Evolutionary conservation across 2,888 invertebrate species (phyloP), one percentile per base, ranked within the genome.

Genomic region (Stenodera caucasica): DNA sequence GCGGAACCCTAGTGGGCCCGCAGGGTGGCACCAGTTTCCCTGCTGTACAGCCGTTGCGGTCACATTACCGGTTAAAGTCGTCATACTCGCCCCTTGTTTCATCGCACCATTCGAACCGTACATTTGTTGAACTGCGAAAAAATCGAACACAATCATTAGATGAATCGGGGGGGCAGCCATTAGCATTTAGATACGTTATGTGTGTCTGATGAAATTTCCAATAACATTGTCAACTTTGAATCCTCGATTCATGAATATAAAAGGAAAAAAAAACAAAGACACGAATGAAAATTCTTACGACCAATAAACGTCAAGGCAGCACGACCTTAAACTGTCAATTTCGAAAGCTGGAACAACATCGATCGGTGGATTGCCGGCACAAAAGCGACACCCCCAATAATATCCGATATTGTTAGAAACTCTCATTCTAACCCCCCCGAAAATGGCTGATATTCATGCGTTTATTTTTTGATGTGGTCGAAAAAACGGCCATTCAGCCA

Each of bases 11-110:
- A 78, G 80, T 78, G 82, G 85, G 90, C 91, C 92, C 92, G 90
- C 93, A 93, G 93, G 94, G 93, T 88, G 92, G 90, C 87, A 88
- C 92, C 90, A 92, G 93, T 94, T 94, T 94, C 92, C 93, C 93
- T 70, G 67, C 92, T 91, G 90, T 83, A 86, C 86, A 71, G 81
- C 80, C 67, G 79, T 80, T 69, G 81, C 67, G 40, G 63, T 73
- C 59, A 78, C 79, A 66, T 70, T 71, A 58, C 69, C 67, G 77
- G 82, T 80, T 75, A 82, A 75, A 75, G 82, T 82, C 80, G 84
- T 84, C 82, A 84, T 83, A 70, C 87, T 83, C 80, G 84, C 85
- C 81, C 85, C 81, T 81, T 82, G 82, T 73, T 83, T 85, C 76
- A 85, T 86, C 66, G 88, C 87, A 67, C 89, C 89, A 81, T 90